Conservation (phyloP, 2,888 invertebrate species). For the Rhagonycha lutea region DNA sequence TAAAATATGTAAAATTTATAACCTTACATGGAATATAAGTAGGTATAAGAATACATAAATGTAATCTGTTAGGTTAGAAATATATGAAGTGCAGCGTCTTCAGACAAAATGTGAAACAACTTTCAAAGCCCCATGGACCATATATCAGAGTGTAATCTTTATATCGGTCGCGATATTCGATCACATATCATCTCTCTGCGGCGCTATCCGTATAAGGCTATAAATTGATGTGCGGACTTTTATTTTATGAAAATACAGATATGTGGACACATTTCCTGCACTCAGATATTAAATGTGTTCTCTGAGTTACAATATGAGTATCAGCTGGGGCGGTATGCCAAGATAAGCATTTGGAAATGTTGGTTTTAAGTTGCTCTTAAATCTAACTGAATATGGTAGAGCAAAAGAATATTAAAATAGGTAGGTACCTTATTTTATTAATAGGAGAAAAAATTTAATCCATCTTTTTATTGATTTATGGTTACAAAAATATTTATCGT, state of each 20-base stretch:
- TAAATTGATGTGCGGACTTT: constrained; percentile 45
- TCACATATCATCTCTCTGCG: constrained; percentile 32
- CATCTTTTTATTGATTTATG: not conserved
- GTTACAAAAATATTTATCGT: not conserved
- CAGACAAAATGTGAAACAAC: constrained; percentile 22
- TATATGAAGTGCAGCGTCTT: constrained; percentile 23
- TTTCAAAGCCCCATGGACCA: constrained; percentile 24
- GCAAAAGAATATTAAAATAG: not conserved
- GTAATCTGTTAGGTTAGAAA: constrained; percentile 7
- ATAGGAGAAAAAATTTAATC: not conserved
- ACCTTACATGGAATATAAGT: not conserved
- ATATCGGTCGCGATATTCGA: constrained; percentile 30
- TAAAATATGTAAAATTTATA: not conserved
- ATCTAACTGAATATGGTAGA: constrained; percentile 1
- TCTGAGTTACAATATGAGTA: constrained; percentile 45
- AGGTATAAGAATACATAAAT: constrained; percentile 3
- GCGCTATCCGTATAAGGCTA: constrained; percentile 33
- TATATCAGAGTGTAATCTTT: constrained; percentile 31
- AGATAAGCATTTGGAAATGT: constrained; percentile 7
- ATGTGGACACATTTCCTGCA: constrained; percentile 45
- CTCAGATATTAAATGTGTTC: constrained; percentile 45
- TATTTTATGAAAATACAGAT: constrained; percentile 49
- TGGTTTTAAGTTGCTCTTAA: constrained; percentile 2
- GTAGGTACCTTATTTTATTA: not conserved
- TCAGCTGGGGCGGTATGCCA: constrained; percentile 39